Conservation (phyloP, 1,140 invertebrate species). For the Sipha flava region DNA sequence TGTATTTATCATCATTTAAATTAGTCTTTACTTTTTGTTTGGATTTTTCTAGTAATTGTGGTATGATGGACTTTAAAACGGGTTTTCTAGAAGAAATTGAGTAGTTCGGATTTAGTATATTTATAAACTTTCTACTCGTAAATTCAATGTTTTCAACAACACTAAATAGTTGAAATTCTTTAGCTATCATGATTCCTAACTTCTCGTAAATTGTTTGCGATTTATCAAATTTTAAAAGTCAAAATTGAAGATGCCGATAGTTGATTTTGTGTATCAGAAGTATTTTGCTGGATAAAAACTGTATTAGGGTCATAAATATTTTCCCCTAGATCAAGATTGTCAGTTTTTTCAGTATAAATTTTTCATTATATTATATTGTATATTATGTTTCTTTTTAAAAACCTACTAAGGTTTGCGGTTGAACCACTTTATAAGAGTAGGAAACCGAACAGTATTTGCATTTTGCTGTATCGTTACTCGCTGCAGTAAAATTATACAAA, state of each 20-base stretch:
- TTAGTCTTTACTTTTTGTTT: too few species aligned
- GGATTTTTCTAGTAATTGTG: too few species aligned
- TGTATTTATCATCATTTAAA: too few species aligned
- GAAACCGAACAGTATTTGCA: background rate
- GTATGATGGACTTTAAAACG: background rate
- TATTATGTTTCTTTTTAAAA: background rate
- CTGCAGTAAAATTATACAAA: background rate
- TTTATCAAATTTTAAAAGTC: background rate
- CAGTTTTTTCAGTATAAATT: background rate
- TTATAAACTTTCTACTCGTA: too few species aligned
- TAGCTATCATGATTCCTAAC: too few species aligned
- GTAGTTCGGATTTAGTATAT: too few species aligned
- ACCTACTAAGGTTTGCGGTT: background rate
- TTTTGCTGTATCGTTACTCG: background rate
- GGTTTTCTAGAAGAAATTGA: too few species aligned
- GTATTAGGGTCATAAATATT: background rate
- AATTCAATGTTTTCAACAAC: too few species aligned
- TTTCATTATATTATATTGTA: background rate
- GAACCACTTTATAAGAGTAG: background rate
- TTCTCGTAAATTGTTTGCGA: too few species aligned
- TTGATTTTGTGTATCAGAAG: background rate
- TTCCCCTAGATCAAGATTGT: background rate
- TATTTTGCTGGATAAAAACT: background rate
- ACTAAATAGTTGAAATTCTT: too few species aligned
- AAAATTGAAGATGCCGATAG: background rate